Evolutionary conservation across 2,888 invertebrate genomes (phyloP).

Genomic region (Mechanitis messenoides): DNA sequence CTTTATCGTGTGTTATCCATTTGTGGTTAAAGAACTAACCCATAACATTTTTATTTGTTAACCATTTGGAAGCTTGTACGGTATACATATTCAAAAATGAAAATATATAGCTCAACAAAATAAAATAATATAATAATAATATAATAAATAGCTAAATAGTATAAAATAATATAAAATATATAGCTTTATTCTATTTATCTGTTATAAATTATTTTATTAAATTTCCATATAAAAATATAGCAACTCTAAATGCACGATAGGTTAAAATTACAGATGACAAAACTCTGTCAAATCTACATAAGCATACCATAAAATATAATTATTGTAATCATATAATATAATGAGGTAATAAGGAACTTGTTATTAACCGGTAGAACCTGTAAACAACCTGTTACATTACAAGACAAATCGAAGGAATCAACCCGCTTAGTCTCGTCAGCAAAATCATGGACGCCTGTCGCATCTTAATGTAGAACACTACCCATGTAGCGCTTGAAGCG

Average conservation of each 20-base stretch:
- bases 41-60: slow-evolving; percentile 6
- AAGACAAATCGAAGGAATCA: slow-evolving; percentile 37
- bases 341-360: slow-evolving; percentile 5
- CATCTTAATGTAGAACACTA: slow-evolving; percentile 27
- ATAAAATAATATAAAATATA: too few species aligned
- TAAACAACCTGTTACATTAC: slow-evolving; percentile 36
- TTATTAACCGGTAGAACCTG: slow-evolving; percentile 33
- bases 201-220: too few species aligned
- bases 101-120: not conserved
- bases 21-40: slow-evolving; percentile 1
- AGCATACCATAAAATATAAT: slow-evolving; percentile 3
- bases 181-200: not conserved
- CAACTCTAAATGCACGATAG: too few species aligned
- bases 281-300: not conserved
- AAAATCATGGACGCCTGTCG: slow-evolving; percentile 29
- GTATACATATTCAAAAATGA: not conserved
- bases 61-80: not conserved
- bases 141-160: too few species aligned
- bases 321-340: slow-evolving; percentile 1
- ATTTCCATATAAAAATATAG: too few species aligned
- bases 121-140: too few species aligned
- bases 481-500: slow-evolving; percentile 1
- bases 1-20: slow-evolving; percentile 4
- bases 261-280: not conserved
- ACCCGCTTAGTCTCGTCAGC: slow-evolving; percentile 34